A percentile compares a stretch with the other conserved stretches of the same genome.
phyloP scores from a whole-genome alignment of 2,888 invertebrate genomes.

The Chloromyia formosa region DNA sequence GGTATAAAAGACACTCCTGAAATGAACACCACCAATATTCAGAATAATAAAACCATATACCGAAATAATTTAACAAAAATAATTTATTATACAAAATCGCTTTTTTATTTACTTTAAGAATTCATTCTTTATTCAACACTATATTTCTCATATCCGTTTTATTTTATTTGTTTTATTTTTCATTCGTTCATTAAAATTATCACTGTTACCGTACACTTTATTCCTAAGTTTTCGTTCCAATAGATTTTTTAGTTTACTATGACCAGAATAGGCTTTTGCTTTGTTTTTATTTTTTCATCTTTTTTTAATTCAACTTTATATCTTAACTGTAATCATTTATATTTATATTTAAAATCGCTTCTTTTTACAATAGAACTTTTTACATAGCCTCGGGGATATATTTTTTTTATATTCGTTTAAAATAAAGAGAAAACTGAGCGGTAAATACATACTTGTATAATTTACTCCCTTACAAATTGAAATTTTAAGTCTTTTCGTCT shows the following conservation, averaged over 20 bases:
- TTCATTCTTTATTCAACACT: not conserved
- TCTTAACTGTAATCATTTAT: not conserved
- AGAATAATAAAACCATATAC: too few relatives aligned
- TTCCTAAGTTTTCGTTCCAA: not conserved
- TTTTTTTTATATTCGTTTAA: not conserved
- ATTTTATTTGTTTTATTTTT: not conserved
- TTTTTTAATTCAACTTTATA: not conserved
- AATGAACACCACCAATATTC: too few relatives aligned
- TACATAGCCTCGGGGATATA: not conserved
- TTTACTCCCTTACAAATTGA: too few relatives aligned
- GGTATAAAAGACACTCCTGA: too few relatives aligned
- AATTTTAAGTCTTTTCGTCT: too few relatives aligned
- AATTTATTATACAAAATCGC: conserved; percentile 12
- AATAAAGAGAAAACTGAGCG: too few relatives aligned
- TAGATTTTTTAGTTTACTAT: not conserved
- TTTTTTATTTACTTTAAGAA: not conserved
- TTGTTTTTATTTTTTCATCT: too few relatives aligned
- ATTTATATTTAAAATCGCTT: not conserved
- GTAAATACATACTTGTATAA: too few relatives aligned
- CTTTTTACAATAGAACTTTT: conserved; percentile 6
- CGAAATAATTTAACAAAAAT: not conserved
- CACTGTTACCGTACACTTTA: not conserved
- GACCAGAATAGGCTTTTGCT: not conserved
- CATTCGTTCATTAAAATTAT: not conserved
- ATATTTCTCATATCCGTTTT: not conserved